A percentile compares a stretch with the other conserved stretches of the same genome.
Conservation (phyloP, 2,888 invertebrate species). For the Aspidapion aeneum region DNA sequence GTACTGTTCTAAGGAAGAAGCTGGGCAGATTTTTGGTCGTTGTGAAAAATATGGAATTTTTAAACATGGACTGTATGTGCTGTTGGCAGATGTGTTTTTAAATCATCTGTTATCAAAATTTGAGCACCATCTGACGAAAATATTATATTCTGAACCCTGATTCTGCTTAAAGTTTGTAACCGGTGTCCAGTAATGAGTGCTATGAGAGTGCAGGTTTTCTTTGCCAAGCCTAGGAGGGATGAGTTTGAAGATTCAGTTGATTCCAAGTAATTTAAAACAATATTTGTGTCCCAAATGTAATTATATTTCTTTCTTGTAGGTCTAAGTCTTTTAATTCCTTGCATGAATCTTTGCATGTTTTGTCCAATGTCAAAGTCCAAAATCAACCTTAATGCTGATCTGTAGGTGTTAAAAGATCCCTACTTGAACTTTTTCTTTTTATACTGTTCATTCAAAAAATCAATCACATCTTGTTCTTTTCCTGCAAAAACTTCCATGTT, state of each 20-base stretch:
- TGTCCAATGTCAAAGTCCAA: neutral
- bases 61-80: neutral
- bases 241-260: no score
- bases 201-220: neutral
- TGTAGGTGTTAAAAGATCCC: neutral
- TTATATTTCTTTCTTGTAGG: constrained; percentile 28
- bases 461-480: no score
- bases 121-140: neutral
- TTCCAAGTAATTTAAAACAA: neutral
- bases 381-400: neutral
- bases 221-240: neutral
- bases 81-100: neutral
- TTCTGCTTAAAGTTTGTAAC: neutral
- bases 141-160: neutral
- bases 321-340: constrained; percentile 24
- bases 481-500: no score
- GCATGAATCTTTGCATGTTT: constrained; percentile 26
- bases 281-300: constrained; percentile 26
- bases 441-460: neutral
- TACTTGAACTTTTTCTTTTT: neutral
- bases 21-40: neutral
- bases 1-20: neutral
- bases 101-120: neutral
- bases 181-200: neutral
- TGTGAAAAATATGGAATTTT: neutral